phyloP scores from a whole-genome alignment of 2,888 invertebrate species.

The Thera britannica region DNA sequence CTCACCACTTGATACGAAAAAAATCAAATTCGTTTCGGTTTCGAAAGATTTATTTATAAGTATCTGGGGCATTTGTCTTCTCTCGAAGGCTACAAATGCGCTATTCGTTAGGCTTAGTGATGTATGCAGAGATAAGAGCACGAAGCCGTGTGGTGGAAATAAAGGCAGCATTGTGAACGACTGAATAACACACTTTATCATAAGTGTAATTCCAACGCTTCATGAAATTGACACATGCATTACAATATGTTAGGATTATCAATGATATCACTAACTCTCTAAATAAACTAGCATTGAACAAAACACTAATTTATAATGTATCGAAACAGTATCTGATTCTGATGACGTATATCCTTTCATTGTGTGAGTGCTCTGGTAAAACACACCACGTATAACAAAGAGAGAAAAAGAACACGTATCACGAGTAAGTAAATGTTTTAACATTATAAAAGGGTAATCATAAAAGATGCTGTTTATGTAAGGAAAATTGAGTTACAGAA shows the following conservation, averaged over 20 bases:
- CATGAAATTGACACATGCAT: conserved; percentile 13
- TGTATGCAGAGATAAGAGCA: conserved; percentile 23
- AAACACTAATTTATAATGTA: conserved; percentile 14
- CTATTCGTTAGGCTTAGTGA: conserved; percentile 26
- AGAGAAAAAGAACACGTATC: conserved; percentile 11
- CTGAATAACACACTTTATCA: conserved; percentile 23
- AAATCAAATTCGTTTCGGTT: conserved; percentile 4
- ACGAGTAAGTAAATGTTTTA: conserved; percentile 29
- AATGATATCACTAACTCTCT: background rate
- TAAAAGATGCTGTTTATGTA: conserved; percentile 32
- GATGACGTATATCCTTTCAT: conserved; percentile 30
- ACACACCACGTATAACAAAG: conserved; percentile 34
- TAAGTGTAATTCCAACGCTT: conserved; percentile 12
- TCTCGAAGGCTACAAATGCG: conserved; percentile 23
- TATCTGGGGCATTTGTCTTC: conserved; percentile 15
- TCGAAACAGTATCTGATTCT: conserved; percentile 27
- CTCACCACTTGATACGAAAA: background rate
- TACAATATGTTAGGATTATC: conserved; percentile 17
- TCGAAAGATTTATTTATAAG: conserved; percentile 4
- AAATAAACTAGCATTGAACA: conserved; percentile 15
- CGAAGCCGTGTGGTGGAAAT: conserved; percentile 17
- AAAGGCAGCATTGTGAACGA: conserved; percentile 21
- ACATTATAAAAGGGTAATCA: conserved; percentile 34
- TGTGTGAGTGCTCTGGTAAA: conserved; percentile 25
- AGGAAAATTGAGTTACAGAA: conserved; percentile 32